Evolutionary conservation across 2,113 vertebrate species (phyloP).

Genomic region (Scopus umbretta): DNA sequence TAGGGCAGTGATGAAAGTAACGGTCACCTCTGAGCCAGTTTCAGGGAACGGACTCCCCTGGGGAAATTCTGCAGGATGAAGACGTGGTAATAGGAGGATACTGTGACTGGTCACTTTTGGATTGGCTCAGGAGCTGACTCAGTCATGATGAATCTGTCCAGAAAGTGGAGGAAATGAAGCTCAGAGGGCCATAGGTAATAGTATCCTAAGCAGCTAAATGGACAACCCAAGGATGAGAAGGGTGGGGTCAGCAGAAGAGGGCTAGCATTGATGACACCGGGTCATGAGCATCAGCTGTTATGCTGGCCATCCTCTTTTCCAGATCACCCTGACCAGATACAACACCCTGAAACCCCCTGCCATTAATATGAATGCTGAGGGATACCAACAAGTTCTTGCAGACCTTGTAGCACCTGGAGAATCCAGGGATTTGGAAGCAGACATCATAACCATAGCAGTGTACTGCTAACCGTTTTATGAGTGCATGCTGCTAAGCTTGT

Average conservation of each 20-base stretch:
- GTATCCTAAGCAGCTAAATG: neutral
- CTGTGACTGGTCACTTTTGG: neutral
- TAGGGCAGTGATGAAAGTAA: neutral
- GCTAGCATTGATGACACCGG: accelerated
- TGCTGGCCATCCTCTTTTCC: neutral
- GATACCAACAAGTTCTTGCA: neutral
- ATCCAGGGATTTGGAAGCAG: neutral
- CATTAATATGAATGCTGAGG: neutral
- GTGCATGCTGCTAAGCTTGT: neutral
- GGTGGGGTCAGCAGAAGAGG: neutral
- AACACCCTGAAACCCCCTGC: neutral
- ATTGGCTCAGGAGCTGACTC: neutral
- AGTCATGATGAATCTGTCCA: neutral
- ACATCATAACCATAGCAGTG: neutral
- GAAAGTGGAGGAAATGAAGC: neutral
- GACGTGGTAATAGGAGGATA: neutral
- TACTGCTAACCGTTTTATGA: neutral
- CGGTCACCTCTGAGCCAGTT: neutral
- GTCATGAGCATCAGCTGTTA: neutral
- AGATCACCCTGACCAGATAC: neutral
- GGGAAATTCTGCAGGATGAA: neutral
- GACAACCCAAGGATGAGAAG: neutral
- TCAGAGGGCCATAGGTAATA: neutral
- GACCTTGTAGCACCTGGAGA: neutral
- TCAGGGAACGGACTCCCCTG: neutral